Evolutionary conservation across 2,113 vertebrate species (phyloP).

Genomic region (Mormyrus iriodes): DNA sequence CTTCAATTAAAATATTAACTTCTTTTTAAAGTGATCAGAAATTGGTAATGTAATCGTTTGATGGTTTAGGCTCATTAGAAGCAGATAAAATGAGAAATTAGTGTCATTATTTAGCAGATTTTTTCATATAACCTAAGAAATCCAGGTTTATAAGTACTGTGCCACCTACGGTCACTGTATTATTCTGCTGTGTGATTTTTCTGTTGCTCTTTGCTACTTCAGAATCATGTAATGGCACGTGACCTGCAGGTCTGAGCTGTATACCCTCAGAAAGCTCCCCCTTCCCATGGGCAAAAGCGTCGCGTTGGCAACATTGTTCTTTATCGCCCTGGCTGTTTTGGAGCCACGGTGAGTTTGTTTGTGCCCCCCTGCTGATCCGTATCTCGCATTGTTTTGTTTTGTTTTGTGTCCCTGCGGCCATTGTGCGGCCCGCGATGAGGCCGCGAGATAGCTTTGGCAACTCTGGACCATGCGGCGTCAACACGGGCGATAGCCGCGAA

Average conservation of each 20-base stretch:
- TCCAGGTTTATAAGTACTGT: not conserved
- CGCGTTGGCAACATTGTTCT: constrained; percentile 58
- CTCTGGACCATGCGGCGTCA: constrained; percentile 66
- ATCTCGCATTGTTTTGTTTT: constrained; percentile 41
- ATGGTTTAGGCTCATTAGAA: not conserved
- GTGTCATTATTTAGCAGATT: not conserved
- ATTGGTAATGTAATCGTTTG: not conserved
- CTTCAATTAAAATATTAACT: not conserved
- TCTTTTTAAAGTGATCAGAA: not conserved
- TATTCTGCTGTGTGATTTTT: not conserved
- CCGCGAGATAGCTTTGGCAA: constrained; percentile 65
- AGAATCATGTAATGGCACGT: not conserved
- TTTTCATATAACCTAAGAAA: not conserved
- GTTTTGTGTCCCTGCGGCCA: not conserved
- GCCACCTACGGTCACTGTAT: not conserved
- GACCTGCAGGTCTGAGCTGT: not conserved
- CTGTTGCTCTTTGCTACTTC: not conserved
- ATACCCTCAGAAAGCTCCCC: not conserved
- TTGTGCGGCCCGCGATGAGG: constrained; percentile 51
- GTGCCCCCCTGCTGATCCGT: constrained; percentile 52
- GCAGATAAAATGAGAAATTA: not conserved
- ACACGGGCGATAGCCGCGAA: constrained; percentile 50
- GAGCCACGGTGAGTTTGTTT: constrained; percentile 45
- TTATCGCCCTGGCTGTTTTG: constrained; percentile 39
- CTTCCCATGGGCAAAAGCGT: constrained; percentile 18